Conservation (phyloP, 2,113 vertebrate genomes). For the Chaetodon auriga region DNA sequence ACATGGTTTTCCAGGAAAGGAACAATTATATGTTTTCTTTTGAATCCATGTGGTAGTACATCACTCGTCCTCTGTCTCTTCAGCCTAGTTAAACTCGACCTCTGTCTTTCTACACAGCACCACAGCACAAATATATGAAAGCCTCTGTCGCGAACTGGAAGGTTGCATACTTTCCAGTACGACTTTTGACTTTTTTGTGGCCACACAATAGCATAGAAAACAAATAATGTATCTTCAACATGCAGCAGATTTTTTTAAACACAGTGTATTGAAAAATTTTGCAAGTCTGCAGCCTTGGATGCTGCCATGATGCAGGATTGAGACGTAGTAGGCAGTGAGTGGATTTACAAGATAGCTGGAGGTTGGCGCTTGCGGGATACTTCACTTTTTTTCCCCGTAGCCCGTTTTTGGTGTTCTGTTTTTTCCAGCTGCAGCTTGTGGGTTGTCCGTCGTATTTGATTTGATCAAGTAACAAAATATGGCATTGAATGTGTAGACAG, state of each 20-base stretch:
- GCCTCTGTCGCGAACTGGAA: rapidly evolving
- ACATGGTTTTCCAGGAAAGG: constrained; percentile 55
- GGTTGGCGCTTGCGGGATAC: not conserved
- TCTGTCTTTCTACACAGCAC: not conserved
- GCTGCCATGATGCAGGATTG: not conserved
- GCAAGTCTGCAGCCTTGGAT: not conserved
- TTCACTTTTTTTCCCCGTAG: not conserved
- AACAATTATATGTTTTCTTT: constrained; percentile 1
- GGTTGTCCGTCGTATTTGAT: not conserved
- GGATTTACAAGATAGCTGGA: not conserved
- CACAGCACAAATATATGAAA: not conserved
- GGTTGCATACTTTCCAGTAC: not conserved
- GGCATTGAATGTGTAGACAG: not conserved
- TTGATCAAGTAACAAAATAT: not conserved
- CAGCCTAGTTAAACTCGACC: not conserved
- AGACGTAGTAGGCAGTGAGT: not conserved
- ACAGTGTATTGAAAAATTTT: constrained; percentile 6
- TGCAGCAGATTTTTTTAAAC: constrained; percentile 5
- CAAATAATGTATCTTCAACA: constrained; percentile 2
- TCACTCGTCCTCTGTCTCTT: not conserved
- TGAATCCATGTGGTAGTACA: not conserved
- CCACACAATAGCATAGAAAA: constrained; percentile 33
- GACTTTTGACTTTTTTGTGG: constrained; percentile 12
- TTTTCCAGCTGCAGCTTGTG: too few species aligned
- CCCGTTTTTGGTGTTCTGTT: not conserved